Base-by-base conservation (phyloP, 2,113 vertebrate species). In the Protobothrops flavoviridis region DNA sequence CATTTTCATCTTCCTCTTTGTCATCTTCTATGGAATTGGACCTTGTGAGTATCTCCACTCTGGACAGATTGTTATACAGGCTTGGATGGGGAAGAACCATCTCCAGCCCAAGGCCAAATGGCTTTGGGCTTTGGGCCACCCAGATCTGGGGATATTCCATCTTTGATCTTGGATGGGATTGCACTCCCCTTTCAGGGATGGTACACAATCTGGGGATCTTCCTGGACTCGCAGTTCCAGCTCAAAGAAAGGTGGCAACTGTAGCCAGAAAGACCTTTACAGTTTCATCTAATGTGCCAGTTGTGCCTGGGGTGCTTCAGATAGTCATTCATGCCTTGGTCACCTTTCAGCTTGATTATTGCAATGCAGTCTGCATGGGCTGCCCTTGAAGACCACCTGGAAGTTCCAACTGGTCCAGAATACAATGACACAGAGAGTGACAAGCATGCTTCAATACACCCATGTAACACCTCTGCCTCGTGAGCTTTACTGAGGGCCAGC, bases 1-100 rank as follows among this genome's bases (percentile, higher is more conserved):
- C 94, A 85, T 95, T 81, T 95, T 98, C 57, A 96, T 99, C 96
- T 99, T 99, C 93, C 33, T 97, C 0, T 98, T 97, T 0, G 98
- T 99, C 92, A 92, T 97, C 94, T 97, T 97, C 95, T 98, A 98
- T 90, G 97, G 98, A 86, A 95, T 92, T 92, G 98, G 98, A 93
- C 98, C 98, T 43, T 97, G 98, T 99, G 92, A 57, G 96, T 97
- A 96, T 55, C 39, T 45, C 85, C 24, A 0, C 23, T 0, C 20
- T 45, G 24, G n/a, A 21, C 52, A 53, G 74, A 43, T 81, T 20
- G 17, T 33, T 39, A 33, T 21, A 21, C 13, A 1, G 69, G n/a
- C 2, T 81, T 81, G 69, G n/a, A 74, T 33, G 69, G 69, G n/a
- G 69, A 39, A 81, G 33, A 81, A 81, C 15, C 15, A 20, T 81